A percentile compares a stretch with the other conserved stretches of the same genome.
Conservation (phyloP, 1,140 invertebrate species). For the Caenorhabditis tropicalis region DNA sequence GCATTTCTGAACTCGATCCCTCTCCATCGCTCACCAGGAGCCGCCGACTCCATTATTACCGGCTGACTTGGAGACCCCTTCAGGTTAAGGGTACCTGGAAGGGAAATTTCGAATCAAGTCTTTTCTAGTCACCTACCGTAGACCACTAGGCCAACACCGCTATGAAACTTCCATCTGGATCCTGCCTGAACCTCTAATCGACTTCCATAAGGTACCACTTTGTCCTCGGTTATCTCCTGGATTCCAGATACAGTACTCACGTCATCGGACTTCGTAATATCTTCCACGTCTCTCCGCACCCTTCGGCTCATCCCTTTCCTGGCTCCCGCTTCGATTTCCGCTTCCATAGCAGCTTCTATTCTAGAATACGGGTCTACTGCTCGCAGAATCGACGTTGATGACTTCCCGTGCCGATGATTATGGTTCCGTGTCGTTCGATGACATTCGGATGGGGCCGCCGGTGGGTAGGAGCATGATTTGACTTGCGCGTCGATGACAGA, state of each 20-base stretch:
- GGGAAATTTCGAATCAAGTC: not conserved
- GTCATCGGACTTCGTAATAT: not conserved
- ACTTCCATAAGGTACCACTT: conserved; percentile 5
- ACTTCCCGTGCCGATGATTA: conserved; percentile 1
- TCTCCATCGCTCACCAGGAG: not conserved
- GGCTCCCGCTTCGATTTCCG: not conserved
- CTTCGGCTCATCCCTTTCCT: not conserved
- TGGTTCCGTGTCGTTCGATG: not conserved
- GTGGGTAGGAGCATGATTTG: conserved; percentile 26
- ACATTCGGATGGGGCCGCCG: conserved; percentile 10
- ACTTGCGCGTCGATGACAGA: conserved; percentile 48
- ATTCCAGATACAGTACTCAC: not conserved
- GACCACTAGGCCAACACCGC: not conserved
- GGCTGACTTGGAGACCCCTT: conserved; percentile 13
- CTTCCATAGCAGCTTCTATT: not conserved
- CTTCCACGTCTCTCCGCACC: not conserved
- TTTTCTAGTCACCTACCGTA: conserved; percentile 9
- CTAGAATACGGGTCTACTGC: conserved; percentile 4
- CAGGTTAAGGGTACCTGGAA: conserved; percentile 15
- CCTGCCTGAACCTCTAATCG: not conserved
- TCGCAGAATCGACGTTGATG: not conserved
- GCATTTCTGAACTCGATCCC: conserved; percentile 22
- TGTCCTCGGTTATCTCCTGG: conserved; percentile 13
- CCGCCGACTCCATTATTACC: not conserved
- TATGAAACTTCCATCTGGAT: not conserved